Evolutionary conservation across 2,113 vertebrate species (phyloP).

Genomic region (Petroica traversi): DNA sequence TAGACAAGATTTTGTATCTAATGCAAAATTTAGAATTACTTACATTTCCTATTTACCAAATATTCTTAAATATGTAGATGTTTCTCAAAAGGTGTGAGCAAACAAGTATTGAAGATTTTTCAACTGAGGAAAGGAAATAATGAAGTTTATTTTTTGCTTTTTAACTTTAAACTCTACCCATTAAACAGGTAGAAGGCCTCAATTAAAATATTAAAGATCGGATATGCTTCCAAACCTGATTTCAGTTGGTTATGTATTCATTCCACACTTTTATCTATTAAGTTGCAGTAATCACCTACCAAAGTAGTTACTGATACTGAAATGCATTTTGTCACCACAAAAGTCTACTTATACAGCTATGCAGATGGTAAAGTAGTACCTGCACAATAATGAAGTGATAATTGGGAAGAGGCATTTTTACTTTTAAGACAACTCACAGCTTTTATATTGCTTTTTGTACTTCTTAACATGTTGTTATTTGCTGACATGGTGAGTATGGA

Average conservation of each 20-base stretch:
- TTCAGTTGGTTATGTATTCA: not conserved
- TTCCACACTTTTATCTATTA: not conserved
- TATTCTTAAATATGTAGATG: not conserved
- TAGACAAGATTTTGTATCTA: not conserved
- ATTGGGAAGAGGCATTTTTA: not conserved
- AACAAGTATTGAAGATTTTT: not conserved
- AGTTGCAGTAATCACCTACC: not conserved
- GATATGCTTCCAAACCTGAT: not conserved
- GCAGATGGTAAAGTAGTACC: not conserved
- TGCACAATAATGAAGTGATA: not conserved
- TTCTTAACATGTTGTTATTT: not conserved
- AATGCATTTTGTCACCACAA: not conserved
- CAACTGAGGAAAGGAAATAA: not conserved
- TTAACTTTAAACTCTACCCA: not conserved
- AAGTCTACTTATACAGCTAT: not conserved
- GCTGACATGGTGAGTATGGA: not conserved
- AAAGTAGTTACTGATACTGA: not conserved
- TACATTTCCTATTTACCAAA: not conserved
- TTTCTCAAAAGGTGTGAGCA: not conserved
- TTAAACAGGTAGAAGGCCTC: not conserved
- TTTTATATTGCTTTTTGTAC: not conserved
- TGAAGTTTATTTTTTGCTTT: not conserved
- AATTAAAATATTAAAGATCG: not conserved
- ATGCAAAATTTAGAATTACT: not conserved
- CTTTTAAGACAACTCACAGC: not conserved